These are phyloP conservation scores for Drosophila barbarae DNA, from an alignment of 2,888 invertebrate genomes.

Conservation along the genomic window DNA sequence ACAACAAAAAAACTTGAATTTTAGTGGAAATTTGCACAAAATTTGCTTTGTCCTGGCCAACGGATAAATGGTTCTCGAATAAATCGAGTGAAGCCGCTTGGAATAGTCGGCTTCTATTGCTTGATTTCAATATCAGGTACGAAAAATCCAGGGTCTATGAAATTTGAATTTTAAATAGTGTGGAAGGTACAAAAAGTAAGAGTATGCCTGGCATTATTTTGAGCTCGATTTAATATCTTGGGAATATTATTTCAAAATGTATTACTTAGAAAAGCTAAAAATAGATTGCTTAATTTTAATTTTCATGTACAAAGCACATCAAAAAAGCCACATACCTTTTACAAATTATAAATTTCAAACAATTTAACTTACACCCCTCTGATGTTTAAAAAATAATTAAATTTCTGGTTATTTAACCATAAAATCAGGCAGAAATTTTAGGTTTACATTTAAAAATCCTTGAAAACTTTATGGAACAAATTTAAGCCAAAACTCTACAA, in stretches of 20 bases:
- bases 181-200: neutral
- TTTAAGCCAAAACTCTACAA: neutral
- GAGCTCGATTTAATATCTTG: neutral
- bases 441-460: neutral
- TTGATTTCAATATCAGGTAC: neutral
- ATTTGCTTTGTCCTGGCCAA: constrained; percentile 15
- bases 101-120: constrained; percentile 14
- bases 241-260: neutral
- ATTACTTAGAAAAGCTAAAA: neutral
- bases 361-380: neutral
- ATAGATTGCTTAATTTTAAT: neutral
- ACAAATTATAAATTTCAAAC: neutral
- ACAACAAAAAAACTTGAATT: neutral
- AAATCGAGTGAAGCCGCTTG: constrained; percentile 11
- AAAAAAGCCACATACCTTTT: neutral
- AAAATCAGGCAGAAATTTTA: neutral
- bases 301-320: neutral
- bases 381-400: neutral
- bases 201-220: neutral
- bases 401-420: neutral
- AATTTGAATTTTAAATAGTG: constrained; percentile 2
- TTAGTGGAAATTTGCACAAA: constrained; percentile 18
- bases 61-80: neutral
- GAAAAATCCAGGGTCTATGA: neutral
- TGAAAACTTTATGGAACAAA: constrained; percentile 1